Conservation (phyloP, 2,113 vertebrate species). For the Scytalopus superciliaris region DNA sequence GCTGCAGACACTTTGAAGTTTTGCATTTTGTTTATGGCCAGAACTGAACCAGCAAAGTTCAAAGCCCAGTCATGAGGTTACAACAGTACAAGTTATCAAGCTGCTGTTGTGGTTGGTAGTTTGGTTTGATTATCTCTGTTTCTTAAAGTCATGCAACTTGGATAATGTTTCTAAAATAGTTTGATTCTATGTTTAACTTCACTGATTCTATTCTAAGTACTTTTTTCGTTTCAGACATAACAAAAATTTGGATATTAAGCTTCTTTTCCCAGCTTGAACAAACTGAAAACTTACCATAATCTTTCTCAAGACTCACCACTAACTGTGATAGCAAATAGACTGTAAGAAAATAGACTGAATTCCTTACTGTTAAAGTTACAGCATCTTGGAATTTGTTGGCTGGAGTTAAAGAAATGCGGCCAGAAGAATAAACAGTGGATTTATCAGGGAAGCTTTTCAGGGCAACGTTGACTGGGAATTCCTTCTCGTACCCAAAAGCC, state of each 20-base stretch:
- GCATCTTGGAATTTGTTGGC: constrained; percentile 79
- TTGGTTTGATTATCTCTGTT: not conserved
- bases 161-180: not conserved
- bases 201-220: not conserved
- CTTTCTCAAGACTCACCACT: not conserved
- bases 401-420: constrained; percentile 63
- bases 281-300: not conserved
- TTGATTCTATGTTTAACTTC: not conserved
- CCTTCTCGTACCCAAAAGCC: constrained; percentile 77
- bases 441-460: constrained; percentile 84
- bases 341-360: not conserved
- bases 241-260: not conserved
- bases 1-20: not conserved
- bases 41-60: not conserved
- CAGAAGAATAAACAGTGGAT: constrained; percentile 37
- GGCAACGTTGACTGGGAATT: constrained; percentile 71
- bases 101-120: not conserved
- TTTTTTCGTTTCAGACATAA: not conserved
- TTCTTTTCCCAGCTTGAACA: not conserved
- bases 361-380: constrained; percentile 78
- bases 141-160: not conserved
- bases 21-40: not conserved
- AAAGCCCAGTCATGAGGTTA: not conserved
- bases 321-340: not conserved
- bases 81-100: not conserved